Base-by-base conservation (phyloP, 2,113 vertebrate genomes). In the Bathybates hornii region DNA sequence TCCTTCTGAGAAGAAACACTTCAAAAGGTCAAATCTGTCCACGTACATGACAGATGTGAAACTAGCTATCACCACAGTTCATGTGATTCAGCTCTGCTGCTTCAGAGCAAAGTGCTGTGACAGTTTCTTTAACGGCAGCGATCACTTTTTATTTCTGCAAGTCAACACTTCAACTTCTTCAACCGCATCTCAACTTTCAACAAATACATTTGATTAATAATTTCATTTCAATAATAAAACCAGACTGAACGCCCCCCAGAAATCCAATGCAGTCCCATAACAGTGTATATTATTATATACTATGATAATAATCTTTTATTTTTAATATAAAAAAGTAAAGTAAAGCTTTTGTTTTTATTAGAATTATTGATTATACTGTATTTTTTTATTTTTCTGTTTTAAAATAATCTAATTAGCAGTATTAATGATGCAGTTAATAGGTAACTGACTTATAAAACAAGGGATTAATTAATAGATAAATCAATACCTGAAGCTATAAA, bases 301-400 rank as follows among this genome's bases (percentile, higher is more conserved):
- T 66, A 66, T 66, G 32, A 7, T 38, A 38, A 38, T 66, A 38
- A 66, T 38, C 0, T 66, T 66, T 36, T 66, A n/a, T n/a, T 66
- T 66, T n/a, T n/a, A 66, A 38, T 36, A 0, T 63, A 63, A 34
- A 61, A 61, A 63, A 63, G 0, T 19, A 61, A 10, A 61, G 9
- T 61, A 63, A 63, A 0, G 59, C 59, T 63, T 36, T 63, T 63
- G 9, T 63, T 36, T 63, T 36, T 19, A 36, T 63, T 36, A 63
- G 29, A 66, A 38, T 66, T 38, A 66, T n/a, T 66, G 17, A 38
- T 66, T 66, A 38, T n/a, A 66, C 0, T 66, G 3, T 38, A 7
- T 57, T 56, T 56, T 43, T 38, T 38, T n/a, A 66, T 66, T 38
- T 66, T 68, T 68, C 61, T 38, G 6, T 21, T 21, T 38, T 38